Evolutionary conservation across 2,888 invertebrate species (phyloP).

Genomic region (Pristionchus entomophagus): DNA sequence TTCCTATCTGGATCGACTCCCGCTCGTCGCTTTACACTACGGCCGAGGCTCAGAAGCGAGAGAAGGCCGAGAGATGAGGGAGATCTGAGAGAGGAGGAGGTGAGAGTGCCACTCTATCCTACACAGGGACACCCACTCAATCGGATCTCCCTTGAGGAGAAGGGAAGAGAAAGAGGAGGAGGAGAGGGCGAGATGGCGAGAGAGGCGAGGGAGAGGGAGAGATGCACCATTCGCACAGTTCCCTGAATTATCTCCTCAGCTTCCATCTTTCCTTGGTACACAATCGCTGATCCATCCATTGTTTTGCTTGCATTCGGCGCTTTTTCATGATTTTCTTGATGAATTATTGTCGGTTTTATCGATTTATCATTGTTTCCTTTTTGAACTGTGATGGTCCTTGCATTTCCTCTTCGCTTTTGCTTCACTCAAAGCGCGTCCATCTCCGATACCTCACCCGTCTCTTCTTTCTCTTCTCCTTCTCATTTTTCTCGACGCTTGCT

Average conservation of each 20-base stretch:
- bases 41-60: neutral
- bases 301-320: neutral
- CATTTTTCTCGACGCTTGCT: constrained; percentile 21
- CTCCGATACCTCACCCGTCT: neutral
- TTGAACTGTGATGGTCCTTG: neutral
- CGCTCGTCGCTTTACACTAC: constrained; percentile 43
- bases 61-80: neutral
- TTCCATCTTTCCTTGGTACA: neutral
- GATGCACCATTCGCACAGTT: constrained; percentile 34
- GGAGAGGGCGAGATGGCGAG: neutral
- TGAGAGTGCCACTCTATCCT: constrained; percentile 30
- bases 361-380: too few species aligned
- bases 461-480: neutral
- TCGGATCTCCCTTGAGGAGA: neutral
- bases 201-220: neutral
- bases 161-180: neutral
- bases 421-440: neutral
- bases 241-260: constrained; percentile 15
- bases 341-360: too few species aligned
- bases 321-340: neutral
- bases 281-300: neutral
- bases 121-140: constrained; percentile 49
- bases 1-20: constrained; percentile 32
- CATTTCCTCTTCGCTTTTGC: neutral
- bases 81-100: constrained; percentile 8